These are phyloP conservation scores for Muschampia plurimacula DNA, from an alignment of 2,888 invertebrate species.

Conservation along the genomic window DNA sequence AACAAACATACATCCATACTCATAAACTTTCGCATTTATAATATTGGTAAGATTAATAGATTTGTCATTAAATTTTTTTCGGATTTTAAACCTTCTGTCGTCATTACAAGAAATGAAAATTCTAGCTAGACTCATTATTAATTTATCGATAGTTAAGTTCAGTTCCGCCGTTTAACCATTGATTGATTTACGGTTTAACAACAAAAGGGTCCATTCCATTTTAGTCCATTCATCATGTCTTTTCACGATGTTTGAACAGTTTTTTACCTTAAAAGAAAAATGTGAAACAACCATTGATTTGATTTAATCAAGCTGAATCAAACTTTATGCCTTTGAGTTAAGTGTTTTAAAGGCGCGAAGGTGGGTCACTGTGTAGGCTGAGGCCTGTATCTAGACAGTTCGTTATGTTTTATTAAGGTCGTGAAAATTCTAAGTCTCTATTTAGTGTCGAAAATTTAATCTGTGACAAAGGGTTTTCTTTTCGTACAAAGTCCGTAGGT, in stretches of 20 bases:
- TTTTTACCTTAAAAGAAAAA: slow-evolving; percentile 36
- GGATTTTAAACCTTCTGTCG: no score
- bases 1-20: no score
- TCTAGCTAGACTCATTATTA: background rate
- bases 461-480: background rate
- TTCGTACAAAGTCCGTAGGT: background rate
- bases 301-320: background rate
- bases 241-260: slow-evolving; percentile 25
- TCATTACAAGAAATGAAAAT: background rate
- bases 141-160: background rate
- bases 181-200: slow-evolving; percentile 33
- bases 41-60: no score
- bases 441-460: background rate
- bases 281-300: slow-evolving; percentile 21
- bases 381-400: slow-evolving; percentile 16
- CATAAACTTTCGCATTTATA: no score
- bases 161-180: slow-evolving; percentile 17
- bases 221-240: slow-evolving; percentile 37
- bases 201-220: slow-evolving; percentile 29
- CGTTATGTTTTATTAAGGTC: slow-evolving; percentile 25
- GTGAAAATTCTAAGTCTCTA: slow-evolving; percentile 12
- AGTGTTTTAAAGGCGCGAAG: slow-evolving; percentile 14
- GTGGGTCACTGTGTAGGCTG: slow-evolving; percentile 14
- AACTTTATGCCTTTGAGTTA: slow-evolving; percentile 17
- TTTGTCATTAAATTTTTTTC: no score